Conservation (phyloP, 2,797 vertebrate species). For the Xenops minutus region DNA sequence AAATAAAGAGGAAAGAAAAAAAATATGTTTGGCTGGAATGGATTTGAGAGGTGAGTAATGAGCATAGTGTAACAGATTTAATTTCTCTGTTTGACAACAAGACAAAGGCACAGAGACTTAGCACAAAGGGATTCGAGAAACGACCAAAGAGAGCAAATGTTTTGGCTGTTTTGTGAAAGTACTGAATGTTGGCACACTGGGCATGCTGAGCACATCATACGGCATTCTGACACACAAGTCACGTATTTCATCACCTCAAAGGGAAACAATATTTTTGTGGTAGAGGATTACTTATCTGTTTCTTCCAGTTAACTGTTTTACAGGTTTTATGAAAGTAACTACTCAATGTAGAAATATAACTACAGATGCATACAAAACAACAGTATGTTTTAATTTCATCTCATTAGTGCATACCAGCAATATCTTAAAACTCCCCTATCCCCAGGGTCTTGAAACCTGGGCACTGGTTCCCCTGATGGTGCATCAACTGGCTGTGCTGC, state of each 20-base stretch:
- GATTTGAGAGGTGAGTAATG: conserved; percentile 48
- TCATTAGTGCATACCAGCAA: neutral
- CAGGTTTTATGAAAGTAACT: neutral
- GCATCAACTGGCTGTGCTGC: neutral
- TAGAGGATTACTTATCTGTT: neutral
- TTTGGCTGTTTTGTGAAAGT: conserved; percentile 50
- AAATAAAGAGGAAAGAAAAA: neutral
- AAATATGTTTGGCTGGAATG: conserved; percentile 9
- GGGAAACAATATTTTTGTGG: neutral
- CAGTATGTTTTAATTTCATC: neutral
- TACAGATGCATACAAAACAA: neutral
- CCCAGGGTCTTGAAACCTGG: neutral
- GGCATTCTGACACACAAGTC: neutral
- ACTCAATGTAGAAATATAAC: neutral
- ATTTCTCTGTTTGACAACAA: conserved; percentile 48
- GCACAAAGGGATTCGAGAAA: conserved; percentile 38
- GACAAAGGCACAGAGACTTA: conserved; percentile 53
- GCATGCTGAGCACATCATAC: conserved; percentile 33
- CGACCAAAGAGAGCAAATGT: conserved; percentile 56
- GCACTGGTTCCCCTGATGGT: neutral
- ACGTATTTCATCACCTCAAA: conserved; percentile 30
- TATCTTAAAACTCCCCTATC: neutral
- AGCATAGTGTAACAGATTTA: conserved; percentile 56
- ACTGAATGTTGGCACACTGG: conserved; percentile 14
- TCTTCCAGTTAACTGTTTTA: neutral